Evolutionary conservation across 2,888 invertebrate genomes (phyloP).

Genomic region (Cryptosula pallasiana): DNA sequence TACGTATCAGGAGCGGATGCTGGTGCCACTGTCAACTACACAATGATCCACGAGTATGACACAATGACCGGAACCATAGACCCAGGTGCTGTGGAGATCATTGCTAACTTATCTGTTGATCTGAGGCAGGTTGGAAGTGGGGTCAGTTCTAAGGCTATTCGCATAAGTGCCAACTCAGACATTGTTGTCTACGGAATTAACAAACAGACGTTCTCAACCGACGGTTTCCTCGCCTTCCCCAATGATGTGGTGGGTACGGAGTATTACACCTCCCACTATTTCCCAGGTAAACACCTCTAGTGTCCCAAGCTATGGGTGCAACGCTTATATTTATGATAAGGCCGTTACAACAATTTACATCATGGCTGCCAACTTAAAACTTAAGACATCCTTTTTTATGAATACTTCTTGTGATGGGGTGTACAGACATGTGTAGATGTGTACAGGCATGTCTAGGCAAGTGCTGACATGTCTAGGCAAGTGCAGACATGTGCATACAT

Average conservation of each 20-base stretch:
- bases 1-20: not conserved
- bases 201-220: conserved; percentile 14
- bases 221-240: conserved; percentile 8
- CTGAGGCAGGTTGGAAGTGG: not conserved
- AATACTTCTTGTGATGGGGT: too few species aligned
- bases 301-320: too few species aligned
- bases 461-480: too few species aligned
- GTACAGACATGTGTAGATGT: too few species aligned
- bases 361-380: too few species aligned
- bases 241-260: conserved; percentile 4
- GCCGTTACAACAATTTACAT: too few species aligned
- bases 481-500: too few species aligned
- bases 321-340: too few species aligned
- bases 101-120: not conserved
- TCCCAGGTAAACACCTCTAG: too few species aligned
- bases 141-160: not conserved
- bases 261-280: conserved; percentile 6
- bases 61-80: not conserved
- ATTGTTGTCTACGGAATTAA: conserved; percentile 20
- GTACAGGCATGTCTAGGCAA: too few species aligned
- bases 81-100: not conserved
- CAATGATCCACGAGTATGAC: not conserved
- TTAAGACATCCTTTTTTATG: too few species aligned
- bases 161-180: not conserved
- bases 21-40: not conserved